These are phyloP conservation scores for Macrocentrus cingulum DNA, from an alignment of 1,140 invertebrate species.

Conservation along the genomic window DNA sequence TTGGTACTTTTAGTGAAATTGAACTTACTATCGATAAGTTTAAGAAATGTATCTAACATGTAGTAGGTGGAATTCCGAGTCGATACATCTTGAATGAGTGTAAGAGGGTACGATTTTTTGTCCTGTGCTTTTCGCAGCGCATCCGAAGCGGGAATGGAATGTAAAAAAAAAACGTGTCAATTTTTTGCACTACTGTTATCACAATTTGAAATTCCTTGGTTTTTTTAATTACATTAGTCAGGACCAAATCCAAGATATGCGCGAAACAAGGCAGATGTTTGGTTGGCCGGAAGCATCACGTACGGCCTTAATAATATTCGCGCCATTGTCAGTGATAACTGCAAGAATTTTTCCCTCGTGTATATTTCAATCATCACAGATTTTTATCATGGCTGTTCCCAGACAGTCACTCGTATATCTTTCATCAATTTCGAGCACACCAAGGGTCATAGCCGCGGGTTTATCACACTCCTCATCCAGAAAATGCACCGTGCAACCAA, in stretches of 20 bases:
- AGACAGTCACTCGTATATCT: no score
- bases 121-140: slow-evolving; percentile 15
- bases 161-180: slow-evolving; percentile 27
- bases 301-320: slow-evolving; percentile 46
- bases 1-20: slow-evolving; percentile 20
- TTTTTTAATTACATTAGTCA: slow-evolving; percentile 8
- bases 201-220: background rate
- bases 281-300: slow-evolving; percentile 40
- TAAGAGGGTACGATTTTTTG: background rate
- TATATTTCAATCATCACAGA: slow-evolving; percentile 38
- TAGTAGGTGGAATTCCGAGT: slow-evolving; percentile 27
- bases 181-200: slow-evolving; percentile 20
- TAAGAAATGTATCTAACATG: slow-evolving; percentile 28
- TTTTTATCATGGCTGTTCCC: no score
- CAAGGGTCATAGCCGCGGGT: no score
- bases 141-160: slow-evolving; percentile 19
- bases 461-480: no score
- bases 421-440: no score
- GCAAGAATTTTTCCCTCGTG: slow-evolving; percentile 38
- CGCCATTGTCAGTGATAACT: slow-evolving; percentile 46
- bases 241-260: slow-evolving; percentile 45
- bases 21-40: slow-evolving; percentile 15
- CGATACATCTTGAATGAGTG: slow-evolving; percentile 20
- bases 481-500: no score
- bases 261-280: slow-evolving; percentile 53